Evolutionary conservation across 2,797 vertebrate species (phyloP), one percentile per base, ranked within the genome.

Genomic region (Chromis chromis): DNA sequence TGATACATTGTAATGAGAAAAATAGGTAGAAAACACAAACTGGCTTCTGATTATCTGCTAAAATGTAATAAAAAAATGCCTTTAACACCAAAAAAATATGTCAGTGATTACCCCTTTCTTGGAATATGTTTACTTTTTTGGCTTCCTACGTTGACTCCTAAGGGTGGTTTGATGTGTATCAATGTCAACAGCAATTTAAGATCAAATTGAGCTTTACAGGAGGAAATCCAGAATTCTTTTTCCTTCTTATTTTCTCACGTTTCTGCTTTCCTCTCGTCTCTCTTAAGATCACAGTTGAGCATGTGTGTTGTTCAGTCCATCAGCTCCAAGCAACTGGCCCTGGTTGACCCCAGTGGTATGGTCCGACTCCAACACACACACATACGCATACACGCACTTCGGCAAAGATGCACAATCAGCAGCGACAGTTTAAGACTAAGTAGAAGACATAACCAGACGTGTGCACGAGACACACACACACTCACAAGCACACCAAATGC

Each of bases 231-330:
- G 33, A 46, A 46, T 11, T 39, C 69, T 50, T 67, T 70, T 52
- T 55, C 54, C 65, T 46, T 42, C 60, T 59, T 66, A 39, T 65
- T 74, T 22, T 0, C 42, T 63, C 40, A 52, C 44, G 62, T 39
- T 12, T 53, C 50, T 73, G 22, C 22, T 63, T 66, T 73, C 48
- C 7, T 60, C 50, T 28, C 16, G 27, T 65, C 62, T 36, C 52
- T 78, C 40, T 83, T 67, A 87, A 88, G 86, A 80, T 86, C 86
- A 89, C 58, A 73, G 83, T 82, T 82, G 53, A 88, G 74, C 86
- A 86, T 86, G 78, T 88, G 88, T 84, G 85, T 63, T 70, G 31
- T 67, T 85, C 83, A 75, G 76, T 90, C 86, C 79, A 65, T 90
- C 89, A 89, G 74, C 84, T 87, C 65, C 9, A 22, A 78, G 76